These are phyloP conservation scores for Tapera naevia DNA, from an alignment of 2,797 vertebrate species.

Conservation along the genomic window DNA sequence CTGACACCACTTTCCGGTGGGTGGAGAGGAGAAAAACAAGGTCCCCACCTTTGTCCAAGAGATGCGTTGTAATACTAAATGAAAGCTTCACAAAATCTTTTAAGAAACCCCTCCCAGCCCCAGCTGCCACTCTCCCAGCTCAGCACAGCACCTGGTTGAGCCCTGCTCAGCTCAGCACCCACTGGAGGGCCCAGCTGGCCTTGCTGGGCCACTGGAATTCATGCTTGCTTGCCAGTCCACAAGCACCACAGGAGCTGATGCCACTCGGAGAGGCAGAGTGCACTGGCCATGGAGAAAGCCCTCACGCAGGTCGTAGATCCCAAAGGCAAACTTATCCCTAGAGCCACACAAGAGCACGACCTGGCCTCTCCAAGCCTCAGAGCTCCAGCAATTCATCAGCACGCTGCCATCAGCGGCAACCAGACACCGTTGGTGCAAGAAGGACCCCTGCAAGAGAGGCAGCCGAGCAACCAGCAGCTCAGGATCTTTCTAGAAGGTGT, in stretches of 20 bases:
- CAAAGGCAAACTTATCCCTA: background rate
- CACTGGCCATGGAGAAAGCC: background rate
- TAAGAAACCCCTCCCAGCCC: background rate
- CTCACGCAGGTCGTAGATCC: background rate
- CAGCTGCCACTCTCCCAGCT: background rate
- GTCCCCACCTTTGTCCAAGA: background rate
- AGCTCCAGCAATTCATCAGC: background rate
- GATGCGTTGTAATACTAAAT: background rate
- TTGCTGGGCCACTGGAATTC: background rate
- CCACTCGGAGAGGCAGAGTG: conserved; percentile 1
- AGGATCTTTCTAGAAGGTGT: background rate
- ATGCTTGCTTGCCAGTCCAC: background rate
- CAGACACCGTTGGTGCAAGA: background rate
- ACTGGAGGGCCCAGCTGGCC: background rate
- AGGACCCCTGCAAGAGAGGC: background rate
- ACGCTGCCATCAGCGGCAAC: fast-evolving
- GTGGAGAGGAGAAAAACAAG: background rate
- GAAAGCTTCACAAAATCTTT: background rate
- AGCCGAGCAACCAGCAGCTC: background rate
- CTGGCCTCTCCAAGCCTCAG: background rate
- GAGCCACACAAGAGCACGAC: background rate
- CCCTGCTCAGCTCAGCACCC: background rate
- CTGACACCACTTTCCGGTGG: no score
- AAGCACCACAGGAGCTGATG: background rate
- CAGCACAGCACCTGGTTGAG: background rate